Conservation (phyloP, 2,113 vertebrate species). For the Lasiurus cinereus region DNA sequence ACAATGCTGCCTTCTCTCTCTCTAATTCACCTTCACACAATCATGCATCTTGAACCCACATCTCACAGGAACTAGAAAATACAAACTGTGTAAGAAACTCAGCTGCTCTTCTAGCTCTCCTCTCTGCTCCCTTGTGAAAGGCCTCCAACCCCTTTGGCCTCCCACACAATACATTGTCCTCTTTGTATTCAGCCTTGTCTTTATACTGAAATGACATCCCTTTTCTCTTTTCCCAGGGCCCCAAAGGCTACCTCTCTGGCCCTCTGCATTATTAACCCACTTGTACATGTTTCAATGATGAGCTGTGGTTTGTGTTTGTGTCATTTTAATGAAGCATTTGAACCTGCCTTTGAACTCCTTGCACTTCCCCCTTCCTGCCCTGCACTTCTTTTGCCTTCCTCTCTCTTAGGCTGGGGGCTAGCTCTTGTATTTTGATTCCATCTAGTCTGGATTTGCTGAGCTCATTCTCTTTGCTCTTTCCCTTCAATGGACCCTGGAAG, state of each 20-base stretch:
- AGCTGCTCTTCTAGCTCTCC: conserved; percentile 2
- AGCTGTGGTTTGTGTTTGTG: conserved; percentile 48
- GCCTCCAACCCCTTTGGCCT: neutral
- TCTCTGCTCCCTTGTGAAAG: conserved; percentile 2
- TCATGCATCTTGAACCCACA: neutral
- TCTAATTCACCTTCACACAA: conserved; percentile 60
- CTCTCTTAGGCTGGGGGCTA: neutral
- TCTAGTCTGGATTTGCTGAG: neutral
- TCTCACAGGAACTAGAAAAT: conserved; percentile 50
- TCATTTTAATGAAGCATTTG: conserved; percentile 65
- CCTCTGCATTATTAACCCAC: conserved; percentile 64
- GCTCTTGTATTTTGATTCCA: neutral
- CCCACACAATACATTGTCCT: conserved; percentile 55
- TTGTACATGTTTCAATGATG: neutral
- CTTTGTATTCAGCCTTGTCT: conserved; percentile 63
- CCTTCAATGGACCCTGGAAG: neutral
- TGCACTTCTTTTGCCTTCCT: neutral
- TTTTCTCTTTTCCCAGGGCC: conserved; percentile 73
- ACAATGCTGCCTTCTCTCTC: conserved; percentile 7
- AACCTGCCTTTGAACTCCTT: conserved; percentile 60
- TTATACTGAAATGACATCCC: conserved; percentile 66
- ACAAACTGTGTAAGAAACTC: conserved; percentile 61
- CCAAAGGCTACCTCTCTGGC: conserved; percentile 17
- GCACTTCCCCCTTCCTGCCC: neutral
- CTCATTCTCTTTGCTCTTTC: conserved; percentile 32